These are phyloP conservation scores for Drosophila testacea DNA, from an alignment of 2,888 invertebrate genomes.

Conservation along the genomic window DNA sequence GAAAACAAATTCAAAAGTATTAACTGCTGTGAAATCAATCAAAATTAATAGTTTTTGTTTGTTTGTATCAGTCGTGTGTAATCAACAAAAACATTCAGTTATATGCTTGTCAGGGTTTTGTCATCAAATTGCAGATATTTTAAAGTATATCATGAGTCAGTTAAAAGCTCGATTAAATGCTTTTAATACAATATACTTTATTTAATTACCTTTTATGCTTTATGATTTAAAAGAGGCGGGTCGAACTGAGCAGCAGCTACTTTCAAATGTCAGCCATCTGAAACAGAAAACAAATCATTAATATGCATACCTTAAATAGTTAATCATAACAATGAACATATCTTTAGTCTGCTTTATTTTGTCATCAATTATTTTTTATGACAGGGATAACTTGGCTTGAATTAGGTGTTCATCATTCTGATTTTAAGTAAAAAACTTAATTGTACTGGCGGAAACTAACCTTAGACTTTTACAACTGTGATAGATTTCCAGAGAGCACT, in stretches of 20 bases:
- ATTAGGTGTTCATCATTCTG: constrained; percentile 54
- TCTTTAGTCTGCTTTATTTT: constrained; percentile 32
- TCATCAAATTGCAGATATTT: constrained; percentile 24
- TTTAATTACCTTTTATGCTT: no score
- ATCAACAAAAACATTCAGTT: constrained; percentile 51
- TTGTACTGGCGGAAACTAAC: constrained; percentile 18
- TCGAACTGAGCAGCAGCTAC: no score
- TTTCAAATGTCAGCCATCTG: constrained; percentile 1
- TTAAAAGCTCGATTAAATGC: no score
- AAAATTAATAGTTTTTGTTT: background rate
- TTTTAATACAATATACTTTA: no score
- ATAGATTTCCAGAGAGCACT: no score
- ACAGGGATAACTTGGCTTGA: constrained; percentile 66
- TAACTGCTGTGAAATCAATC: background rate
- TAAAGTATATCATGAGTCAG: background rate
- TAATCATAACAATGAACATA: background rate
- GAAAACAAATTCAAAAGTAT: constrained; percentile 13
- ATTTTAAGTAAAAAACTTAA: background rate
- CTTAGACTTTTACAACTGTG: background rate
- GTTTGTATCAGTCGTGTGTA: constrained; percentile 44
- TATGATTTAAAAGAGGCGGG: no score
- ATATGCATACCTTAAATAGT: background rate
- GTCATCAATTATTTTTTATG: constrained; percentile 68
- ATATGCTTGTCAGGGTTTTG: constrained; percentile 55
- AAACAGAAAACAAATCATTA: constrained; percentile 5